Evolutionary conservation across 2,113 vertebrate genomes (phyloP).

Genomic region (Spilogale gracilis): DNA sequence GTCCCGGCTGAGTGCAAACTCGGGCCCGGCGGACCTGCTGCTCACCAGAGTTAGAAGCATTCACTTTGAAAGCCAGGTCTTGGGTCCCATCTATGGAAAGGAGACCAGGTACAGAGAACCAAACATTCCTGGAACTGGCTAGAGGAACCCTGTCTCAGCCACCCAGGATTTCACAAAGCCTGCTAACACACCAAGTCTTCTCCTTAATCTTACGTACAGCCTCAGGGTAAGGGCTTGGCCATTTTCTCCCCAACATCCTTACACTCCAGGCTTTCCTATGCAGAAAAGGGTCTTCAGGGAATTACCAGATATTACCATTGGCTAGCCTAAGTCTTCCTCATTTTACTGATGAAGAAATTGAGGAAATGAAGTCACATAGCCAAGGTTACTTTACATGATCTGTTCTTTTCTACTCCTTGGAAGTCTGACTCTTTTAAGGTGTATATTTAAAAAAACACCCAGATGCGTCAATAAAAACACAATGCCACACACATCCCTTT

Average conservation of each 20-base stretch:
- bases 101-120: background rate
- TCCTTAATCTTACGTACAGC: accelerated
- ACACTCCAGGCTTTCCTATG: background rate
- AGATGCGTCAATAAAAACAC: constrained; percentile 50
- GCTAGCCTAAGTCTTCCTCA: background rate
- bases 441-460: background rate
- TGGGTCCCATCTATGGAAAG: background rate
- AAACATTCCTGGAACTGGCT: background rate
- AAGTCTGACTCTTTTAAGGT: background rate
- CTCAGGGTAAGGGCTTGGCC: background rate
- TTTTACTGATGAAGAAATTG: background rate
- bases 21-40: background rate
- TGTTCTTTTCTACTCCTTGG: background rate
- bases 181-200: background rate
- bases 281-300: background rate
- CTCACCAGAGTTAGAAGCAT: background rate
- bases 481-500: background rate
- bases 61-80: background rate
- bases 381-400: background rate
- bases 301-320: background rate
- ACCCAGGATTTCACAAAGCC: accelerated
- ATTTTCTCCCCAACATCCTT: background rate
- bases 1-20: background rate
- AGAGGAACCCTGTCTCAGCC: background rate
- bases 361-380: background rate